Evolutionary conservation across 2,113 vertebrate species (phyloP).

Genomic region (Scortum barcoo): DNA sequence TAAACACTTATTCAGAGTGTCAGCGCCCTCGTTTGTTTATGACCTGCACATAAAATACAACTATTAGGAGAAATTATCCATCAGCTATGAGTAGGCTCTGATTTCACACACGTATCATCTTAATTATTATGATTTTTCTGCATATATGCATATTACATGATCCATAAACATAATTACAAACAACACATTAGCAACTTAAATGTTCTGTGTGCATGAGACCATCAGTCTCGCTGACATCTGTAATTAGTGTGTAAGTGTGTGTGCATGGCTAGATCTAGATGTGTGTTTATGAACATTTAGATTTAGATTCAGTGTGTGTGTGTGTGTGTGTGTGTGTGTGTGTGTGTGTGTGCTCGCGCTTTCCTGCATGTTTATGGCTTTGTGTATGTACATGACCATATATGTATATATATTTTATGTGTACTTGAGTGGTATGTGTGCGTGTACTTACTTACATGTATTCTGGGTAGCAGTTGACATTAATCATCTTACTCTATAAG

Average conservation of each 20-base stretch:
- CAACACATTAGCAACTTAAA: conserved; percentile 1
- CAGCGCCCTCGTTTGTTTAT: not conserved
- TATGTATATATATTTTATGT: not conserved
- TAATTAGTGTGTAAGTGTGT: not conserved
- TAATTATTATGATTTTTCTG: not conserved
- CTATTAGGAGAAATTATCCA: not conserved
- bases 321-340: conserved; percentile 2
- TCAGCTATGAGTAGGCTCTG: not conserved
- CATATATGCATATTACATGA: conserved; percentile 11
- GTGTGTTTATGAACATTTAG: not conserved
- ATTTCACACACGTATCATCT: conserved; percentile 3
- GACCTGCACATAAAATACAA: not conserved
- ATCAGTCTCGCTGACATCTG: conserved; percentile 11
- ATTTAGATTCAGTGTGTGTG: not conserved
- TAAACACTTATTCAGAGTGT: not conserved
- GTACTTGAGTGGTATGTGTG: not conserved
- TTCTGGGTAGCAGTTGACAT: conserved; percentile 22
- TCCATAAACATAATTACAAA: conserved; percentile 14
- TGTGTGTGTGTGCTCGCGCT: not conserved
- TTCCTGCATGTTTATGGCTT: not conserved
- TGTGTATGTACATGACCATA: not conserved
- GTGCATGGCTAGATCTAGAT: not conserved
- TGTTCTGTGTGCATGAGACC: not conserved
- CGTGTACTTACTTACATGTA: not conserved
- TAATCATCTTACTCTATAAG: conserved; percentile 71